Base-by-base conservation (phyloP, 2,113 vertebrate genomes). In the Xyrauchen texanus region DNA sequence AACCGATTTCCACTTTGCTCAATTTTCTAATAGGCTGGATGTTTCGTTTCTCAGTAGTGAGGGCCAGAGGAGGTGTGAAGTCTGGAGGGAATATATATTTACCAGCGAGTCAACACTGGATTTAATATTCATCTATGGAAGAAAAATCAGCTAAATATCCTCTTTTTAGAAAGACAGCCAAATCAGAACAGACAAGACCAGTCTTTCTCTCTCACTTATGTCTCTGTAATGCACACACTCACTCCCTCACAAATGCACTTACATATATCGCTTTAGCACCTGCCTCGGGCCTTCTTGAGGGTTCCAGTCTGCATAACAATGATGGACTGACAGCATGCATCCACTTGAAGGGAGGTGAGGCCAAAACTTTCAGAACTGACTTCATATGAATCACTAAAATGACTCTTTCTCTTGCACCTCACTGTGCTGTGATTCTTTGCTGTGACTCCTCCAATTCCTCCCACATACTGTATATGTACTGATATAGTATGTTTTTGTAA, bases 261-360 rank as follows among this genome's bases (percentile, higher is more conserved):
- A 71, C 58, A 79, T 64, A 72, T 55, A 72, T 55, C 13, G 6
- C 68, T 60, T 64, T 63, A 70, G 49, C 68, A 71, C 68, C 73
- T 65, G 73, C 74, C 74, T 76, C 21, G 12, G 74, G 74, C 74
- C 62, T 65, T 76, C 74, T 76, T 67, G 51, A 66, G 63, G 67
- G 34, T 49, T 64, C 68, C 58, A 73, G 53, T 51, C 42, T 67
- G 51, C 47, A 82, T 55, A 80, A 74, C 62, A 68, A 70, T 77
- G 61, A 80, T 81, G 82, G 87, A 85, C 84, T 88, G 85, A 88
- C 86, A 83, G 86, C 83, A 82, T 86, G 88, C 85, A 88, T 87
- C 87, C 88, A 86, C 87, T 74, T 81, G 83, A 81, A 73, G 82
- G 81, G 58, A 73, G 21, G 73, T 84, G 87, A 88, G 82, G 86